These are phyloP conservation scores for Volucella bombylans DNA, from an alignment of 2,888 invertebrate genomes.

Conservation along the genomic window DNA sequence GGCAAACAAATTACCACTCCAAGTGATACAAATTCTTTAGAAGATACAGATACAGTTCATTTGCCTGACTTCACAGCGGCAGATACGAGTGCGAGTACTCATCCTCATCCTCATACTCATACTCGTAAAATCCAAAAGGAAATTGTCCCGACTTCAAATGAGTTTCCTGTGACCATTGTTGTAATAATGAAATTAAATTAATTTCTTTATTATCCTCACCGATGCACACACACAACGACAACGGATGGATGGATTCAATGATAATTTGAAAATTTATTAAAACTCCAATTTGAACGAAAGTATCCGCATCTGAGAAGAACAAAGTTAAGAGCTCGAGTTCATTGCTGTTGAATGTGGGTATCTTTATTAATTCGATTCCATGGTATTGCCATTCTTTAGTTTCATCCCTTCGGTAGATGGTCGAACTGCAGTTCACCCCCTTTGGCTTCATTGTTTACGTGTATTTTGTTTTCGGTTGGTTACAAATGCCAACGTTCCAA, in stretches of 20 bases:
- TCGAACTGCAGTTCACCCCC: slow-evolving; percentile 36
- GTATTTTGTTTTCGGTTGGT: slow-evolving; percentile 73
- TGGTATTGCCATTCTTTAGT: slow-evolving; percentile 52
- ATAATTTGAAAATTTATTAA: slow-evolving; percentile 67
- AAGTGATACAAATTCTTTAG: slow-evolving; percentile 50
- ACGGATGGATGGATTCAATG: background rate
- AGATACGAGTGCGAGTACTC: slow-evolving; percentile 25
- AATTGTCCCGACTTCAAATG: slow-evolving; percentile 35
- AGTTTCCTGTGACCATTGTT: slow-evolving; percentile 74
- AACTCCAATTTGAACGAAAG: slow-evolving; percentile 35
- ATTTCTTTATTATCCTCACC: slow-evolving; percentile 62
- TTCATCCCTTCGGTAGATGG: slow-evolving; percentile 40
- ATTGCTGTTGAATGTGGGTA: slow-evolving; percentile 50
- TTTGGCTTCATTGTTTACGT: slow-evolving; percentile 48
- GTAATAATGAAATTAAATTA: slow-evolving; percentile 77
- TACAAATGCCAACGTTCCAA: slow-evolving; percentile 63
- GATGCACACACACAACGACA: slow-evolving; percentile 29
- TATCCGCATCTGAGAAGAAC: slow-evolving; percentile 13
- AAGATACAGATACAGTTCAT: slow-evolving; percentile 37
- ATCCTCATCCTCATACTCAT: too few relatives aligned
- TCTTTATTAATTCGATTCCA: slow-evolving; percentile 72
- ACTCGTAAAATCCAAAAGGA: slow-evolving; percentile 30
- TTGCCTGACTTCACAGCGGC: slow-evolving; percentile 42
- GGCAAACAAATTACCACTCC: slow-evolving; percentile 14
- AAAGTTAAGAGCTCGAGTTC: slow-evolving; percentile 48